Conservation (phyloP, 2,797 vertebrate species). For the Acrossocheilus wenchowensis region DNA sequence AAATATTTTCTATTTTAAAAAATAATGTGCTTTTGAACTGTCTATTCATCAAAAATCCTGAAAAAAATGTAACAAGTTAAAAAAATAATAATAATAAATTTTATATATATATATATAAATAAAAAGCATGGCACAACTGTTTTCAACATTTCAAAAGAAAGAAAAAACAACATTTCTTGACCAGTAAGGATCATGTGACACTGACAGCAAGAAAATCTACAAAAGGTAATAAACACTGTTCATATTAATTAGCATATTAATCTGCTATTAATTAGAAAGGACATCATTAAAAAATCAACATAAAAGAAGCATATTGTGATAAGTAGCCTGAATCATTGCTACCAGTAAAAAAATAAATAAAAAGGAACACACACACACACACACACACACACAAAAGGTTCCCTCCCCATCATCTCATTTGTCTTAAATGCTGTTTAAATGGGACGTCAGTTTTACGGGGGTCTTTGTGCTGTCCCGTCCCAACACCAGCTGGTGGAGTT, state of each 20-base stretch:
- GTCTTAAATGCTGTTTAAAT: conserved; percentile 57
- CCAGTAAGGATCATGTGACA: background rate
- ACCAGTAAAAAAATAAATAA: background rate
- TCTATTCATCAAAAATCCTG: background rate
- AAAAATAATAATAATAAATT: no score
- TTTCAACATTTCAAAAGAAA: background rate
- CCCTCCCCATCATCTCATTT: conserved; percentile 33
- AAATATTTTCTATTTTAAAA: background rate
- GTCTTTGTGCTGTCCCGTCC: conserved; percentile 50
- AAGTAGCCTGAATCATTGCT: background rate
- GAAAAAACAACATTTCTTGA: background rate
- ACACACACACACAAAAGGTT: no score
- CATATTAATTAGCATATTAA: conserved; percentile 12
- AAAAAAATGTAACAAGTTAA: background rate
- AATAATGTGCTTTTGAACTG: background rate
- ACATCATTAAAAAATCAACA: background rate
- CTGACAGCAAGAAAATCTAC: background rate
- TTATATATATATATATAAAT: no score
- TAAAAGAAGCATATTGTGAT: background rate
- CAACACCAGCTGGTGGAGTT: conserved; percentile 75
- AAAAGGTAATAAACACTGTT: background rate
- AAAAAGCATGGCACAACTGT: background rate
- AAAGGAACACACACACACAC: background rate
- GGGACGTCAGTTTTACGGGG: conserved; percentile 36
- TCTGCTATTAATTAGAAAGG: background rate